Conservation (phyloP, 2,797 vertebrate species). For the Hybognathus amarus region DNA sequence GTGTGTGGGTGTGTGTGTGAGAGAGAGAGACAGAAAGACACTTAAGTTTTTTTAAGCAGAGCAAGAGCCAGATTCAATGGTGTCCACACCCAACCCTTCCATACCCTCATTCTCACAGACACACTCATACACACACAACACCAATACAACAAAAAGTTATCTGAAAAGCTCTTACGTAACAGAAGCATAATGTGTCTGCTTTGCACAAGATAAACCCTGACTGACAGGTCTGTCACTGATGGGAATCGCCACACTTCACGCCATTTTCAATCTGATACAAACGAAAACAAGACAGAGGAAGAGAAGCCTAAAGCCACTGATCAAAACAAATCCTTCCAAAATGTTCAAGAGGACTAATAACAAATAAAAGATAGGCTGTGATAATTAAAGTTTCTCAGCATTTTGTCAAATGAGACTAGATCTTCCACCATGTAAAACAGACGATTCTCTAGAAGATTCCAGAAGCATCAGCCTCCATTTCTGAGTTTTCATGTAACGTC, state of each 20-base stretch:
- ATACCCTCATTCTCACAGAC: background rate
- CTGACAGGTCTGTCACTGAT: background rate
- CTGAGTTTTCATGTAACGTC: background rate
- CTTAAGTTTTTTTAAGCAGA: background rate
- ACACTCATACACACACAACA: no score
- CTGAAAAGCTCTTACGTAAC: constrained; percentile 18
- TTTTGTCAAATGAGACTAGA: background rate
- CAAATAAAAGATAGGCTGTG: background rate
- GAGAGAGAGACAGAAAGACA: background rate
- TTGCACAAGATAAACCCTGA: constrained; percentile 30
- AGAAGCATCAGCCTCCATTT: background rate
- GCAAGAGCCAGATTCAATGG: background rate
- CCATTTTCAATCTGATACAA: background rate
- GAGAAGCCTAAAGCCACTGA: background rate
- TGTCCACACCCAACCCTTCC: constrained; percentile 11
- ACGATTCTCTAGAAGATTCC: background rate
- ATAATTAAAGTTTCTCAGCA: background rate
- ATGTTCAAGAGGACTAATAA: background rate
- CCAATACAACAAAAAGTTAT: constrained; percentile 13
- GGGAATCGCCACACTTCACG: background rate
- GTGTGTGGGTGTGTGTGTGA: no score
- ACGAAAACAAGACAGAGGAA: background rate
- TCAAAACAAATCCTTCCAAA: background rate
- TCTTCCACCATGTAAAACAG: background rate
- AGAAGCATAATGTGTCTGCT: constrained; percentile 2